Evolutionary conservation across 2,113 vertebrate genomes (phyloP).

Genomic region (Cyanoderma ruficeps): DNA sequence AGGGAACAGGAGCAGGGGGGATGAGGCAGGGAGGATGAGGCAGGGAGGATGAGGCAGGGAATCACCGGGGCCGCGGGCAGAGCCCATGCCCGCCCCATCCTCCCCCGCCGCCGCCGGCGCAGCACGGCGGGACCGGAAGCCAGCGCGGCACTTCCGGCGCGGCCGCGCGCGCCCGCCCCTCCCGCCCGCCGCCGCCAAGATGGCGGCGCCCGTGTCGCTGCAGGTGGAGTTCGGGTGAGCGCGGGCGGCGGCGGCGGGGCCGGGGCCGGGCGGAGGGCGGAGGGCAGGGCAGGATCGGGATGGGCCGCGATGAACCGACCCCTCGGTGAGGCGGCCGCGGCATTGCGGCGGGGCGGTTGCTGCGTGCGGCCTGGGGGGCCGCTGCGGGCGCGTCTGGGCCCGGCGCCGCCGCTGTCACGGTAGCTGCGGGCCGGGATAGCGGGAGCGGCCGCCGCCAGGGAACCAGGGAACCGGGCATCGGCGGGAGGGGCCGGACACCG

Average conservation of each 20-base stretch:
- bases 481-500: neutral
- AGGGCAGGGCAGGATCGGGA: neutral
- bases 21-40: no score
- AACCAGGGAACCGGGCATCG: fast-evolving
- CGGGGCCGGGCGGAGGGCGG: neutral
- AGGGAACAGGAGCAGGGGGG: neutral
- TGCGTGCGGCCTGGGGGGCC: neutral
- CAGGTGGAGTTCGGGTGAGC: conserved; percentile 92
- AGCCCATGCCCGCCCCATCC: no score
- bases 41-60: no score
- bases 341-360: neutral
- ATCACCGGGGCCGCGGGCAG: neutral
- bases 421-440: neutral
- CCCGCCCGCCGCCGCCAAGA: conserved; percentile 70
- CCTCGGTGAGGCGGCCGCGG: neutral
- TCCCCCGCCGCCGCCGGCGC: no score
- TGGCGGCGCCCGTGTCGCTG: conserved; percentile 88
- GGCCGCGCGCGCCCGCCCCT: no score
- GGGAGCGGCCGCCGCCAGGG: neutral
- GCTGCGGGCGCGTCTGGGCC: neutral
- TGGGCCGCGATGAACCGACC: neutral
- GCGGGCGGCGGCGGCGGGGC: neutral
- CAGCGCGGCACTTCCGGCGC: no score
- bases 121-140: no score
- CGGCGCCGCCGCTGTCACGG: neutral